A percentile compares a stretch with the other conserved stretches of the same genome.
phyloP scores from a whole-genome alignment of 2,113 vertebrate genomes.

The Leptodactylus fuscus region DNA sequence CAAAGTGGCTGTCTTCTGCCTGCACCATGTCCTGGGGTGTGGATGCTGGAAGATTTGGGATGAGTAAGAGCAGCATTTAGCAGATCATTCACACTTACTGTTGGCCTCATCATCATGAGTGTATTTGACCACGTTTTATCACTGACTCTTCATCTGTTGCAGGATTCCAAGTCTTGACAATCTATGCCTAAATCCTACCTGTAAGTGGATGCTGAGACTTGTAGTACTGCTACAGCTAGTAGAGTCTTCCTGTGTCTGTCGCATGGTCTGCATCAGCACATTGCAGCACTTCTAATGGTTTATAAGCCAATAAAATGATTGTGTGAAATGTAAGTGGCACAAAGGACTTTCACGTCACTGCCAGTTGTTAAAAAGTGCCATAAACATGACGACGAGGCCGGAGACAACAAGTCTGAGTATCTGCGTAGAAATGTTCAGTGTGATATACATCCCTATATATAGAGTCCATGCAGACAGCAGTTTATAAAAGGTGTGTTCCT shows the following conservation, averaged over 20 bases:
- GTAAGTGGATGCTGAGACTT: not conserved
- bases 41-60: too few species aligned
- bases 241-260: not conserved
- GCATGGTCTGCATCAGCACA: not conserved
- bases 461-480: not conserved
- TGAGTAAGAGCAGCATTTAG: not conserved
- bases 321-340: not conserved
- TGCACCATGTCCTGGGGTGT: too few species aligned
- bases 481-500: not conserved
- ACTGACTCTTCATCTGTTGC: not conserved
- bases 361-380: not conserved
- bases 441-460: not conserved
- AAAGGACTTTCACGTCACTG: not conserved
- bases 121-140: not conserved
- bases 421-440: too few species aligned
- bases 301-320: not conserved
- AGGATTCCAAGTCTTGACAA: too few species aligned
- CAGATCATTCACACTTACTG: too few species aligned
- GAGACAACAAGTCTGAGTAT: not conserved
- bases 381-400: not conserved
- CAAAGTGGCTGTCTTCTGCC: too few species aligned
- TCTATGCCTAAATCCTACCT: too few species aligned
- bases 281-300: not conserved
- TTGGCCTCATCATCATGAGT: not conserved
- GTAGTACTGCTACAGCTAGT: not conserved